phyloP scores from a whole-genome alignment of 2,797 vertebrate genomes.

The Anguilla megastoma region DNA sequence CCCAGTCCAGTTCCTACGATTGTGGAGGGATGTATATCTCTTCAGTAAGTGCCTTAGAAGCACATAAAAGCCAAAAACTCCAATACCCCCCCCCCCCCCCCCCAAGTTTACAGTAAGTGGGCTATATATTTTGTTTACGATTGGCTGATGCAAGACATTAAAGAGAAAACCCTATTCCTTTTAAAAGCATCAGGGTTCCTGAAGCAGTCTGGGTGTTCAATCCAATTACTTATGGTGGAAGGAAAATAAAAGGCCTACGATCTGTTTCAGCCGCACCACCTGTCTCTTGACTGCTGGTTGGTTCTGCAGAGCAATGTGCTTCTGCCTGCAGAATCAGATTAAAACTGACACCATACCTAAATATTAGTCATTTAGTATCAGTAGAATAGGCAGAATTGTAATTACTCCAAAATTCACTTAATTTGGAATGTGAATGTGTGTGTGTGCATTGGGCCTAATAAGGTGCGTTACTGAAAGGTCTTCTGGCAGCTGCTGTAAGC shows the following conservation, averaged over 20 bases:
- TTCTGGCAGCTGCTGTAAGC: no score
- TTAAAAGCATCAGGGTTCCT: background rate
- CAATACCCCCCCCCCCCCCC: conserved; percentile 46
- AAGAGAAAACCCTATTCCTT: background rate
- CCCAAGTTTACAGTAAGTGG: conserved; percentile 47
- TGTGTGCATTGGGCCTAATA: no score
- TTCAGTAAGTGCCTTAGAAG: conserved; percentile 71
- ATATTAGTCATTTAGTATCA: background rate
- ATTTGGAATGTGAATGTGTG: background rate
- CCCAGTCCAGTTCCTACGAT: conserved; percentile 68
- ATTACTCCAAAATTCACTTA: background rate
- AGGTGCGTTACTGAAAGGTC: no score
- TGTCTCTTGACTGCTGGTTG: background rate
- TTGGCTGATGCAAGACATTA: background rate
- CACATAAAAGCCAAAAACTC: conserved; percentile 54
- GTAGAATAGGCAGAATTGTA: background rate
- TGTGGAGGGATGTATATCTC: conserved; percentile 63
- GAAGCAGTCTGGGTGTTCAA: background rate
- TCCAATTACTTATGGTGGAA: background rate
- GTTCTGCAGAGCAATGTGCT: background rate
- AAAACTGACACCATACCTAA: background rate
- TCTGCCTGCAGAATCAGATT: background rate
- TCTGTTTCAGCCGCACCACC: background rate
- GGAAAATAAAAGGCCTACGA: background rate
- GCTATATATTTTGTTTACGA: no score